Evolutionary conservation across 37 sponge, comb jelly and placozoan species (phyloP).

Genomic region (Theonella swinhoei): DNA sequence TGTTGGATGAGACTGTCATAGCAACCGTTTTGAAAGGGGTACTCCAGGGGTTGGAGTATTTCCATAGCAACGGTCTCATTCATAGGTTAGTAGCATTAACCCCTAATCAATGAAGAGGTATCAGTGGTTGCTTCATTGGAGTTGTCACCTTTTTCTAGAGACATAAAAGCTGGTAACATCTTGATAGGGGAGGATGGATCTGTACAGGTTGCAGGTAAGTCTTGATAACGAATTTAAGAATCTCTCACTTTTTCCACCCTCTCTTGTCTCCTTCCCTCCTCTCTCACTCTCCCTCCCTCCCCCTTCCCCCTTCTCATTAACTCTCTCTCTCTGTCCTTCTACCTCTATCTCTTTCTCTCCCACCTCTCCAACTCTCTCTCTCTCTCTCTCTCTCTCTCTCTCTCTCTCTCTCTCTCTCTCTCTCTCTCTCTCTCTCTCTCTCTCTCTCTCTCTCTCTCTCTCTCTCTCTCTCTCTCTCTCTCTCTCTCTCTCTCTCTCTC

Average conservation of each 20-base stretch:
- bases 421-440: background rate
- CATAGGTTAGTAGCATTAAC: constrained; percentile 52
- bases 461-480: background rate
- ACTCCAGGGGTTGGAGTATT: constrained; percentile 87
- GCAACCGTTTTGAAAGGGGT: constrained; percentile 89
- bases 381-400: background rate
- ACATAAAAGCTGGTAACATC: constrained; percentile 95
- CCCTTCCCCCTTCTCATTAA: background rate
- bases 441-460: background rate
- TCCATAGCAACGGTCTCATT: constrained; percentile 84
- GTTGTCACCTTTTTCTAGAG: constrained; percentile 30
- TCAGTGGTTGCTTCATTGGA: background rate
- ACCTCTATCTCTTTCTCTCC: background rate
- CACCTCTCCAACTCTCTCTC: background rate
- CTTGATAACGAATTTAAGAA: no score
- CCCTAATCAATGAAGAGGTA: background rate
- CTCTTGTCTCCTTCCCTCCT: no score
- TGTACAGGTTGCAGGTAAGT: constrained; percentile 84
- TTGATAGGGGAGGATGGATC: constrained; percentile 91
- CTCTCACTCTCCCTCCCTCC: no score
- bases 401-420: background rate
- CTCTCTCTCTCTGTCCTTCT: no score
- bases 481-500: background rate
- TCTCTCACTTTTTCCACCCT: background rate
- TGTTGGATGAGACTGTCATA: constrained; percentile 82